Evolutionary conservation across 2,888 invertebrate species (phyloP), one percentile per base, ranked within the genome.

Genomic region (Teleiodes luculella): DNA sequence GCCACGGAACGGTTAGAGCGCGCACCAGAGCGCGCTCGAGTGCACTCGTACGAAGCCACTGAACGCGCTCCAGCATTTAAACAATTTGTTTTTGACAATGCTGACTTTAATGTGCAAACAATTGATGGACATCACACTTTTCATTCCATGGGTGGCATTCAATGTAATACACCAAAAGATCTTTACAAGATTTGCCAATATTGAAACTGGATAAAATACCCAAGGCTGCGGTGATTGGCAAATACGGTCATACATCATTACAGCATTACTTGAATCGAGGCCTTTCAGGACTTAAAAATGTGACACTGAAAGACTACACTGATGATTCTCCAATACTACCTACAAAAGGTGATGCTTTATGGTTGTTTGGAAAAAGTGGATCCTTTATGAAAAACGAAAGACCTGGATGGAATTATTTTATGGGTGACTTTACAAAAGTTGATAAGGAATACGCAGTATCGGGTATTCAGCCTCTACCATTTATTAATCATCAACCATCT

Each of bases 281-380:
- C 4, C n/a, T n/a, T 35, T 10, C 14, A 11, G 30, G 36, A 35
- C 35, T 53, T 28, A 36, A 30, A 14, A 24, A 46, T 28, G 50
- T 37, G 13, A 37, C n/a, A 0, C 2, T 37, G 7, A 20, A 50
- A 37, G 14, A 46, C 20, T 13, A 41, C 20, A 11, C n/a, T 3
- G 35, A 49, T 11, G 36, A 47, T n/a, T 18, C 33, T 7, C 18
- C 28, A 7, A 58, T 59, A 16, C 49, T 60, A 14, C 62, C 64
- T 56, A 62, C 62, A 49, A 57, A 58, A 57, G 33, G 52, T 31
- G 59, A 62, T 58, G 59, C n/a, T 18, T 10, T 43, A 8, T 43
- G 43, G 43, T 11, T 43, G 3, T 18, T 8, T 43, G 43, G 20
- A 20, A 43, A 43, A 43, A 4, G 8, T 20, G 20, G 2, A 11